Evolutionary conservation across 2,113 vertebrate species (phyloP).

Genomic region (Scomber scombrus): DNA sequence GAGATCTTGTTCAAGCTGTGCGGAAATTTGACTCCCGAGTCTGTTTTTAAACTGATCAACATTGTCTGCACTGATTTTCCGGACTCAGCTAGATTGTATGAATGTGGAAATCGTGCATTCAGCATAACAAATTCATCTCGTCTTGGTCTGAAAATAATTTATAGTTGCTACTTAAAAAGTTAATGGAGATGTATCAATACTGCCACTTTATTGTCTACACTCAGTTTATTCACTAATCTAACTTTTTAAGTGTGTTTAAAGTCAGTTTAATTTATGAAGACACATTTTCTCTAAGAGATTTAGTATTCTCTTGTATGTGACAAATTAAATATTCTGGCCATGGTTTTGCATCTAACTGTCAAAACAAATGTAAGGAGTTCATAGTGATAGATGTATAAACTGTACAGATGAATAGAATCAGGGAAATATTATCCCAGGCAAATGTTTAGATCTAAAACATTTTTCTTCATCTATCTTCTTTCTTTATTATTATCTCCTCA

Average conservation of each 20-base stretch:
- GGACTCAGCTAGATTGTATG: conserved; percentile 7
- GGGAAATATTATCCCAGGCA: not conserved
- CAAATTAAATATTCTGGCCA: no score
- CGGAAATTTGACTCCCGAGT: conserved; percentile 27
- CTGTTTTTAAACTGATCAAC: conserved; percentile 15
- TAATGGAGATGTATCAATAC: no score
- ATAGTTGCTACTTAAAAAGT: no score
- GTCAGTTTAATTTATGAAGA: no score
- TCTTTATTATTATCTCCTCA: no score
- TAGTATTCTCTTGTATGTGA: no score
- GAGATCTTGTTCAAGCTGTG: conserved; percentile 3
- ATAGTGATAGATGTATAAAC: not conserved
- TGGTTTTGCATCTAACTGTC: not conserved
- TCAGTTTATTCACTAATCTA: no score
- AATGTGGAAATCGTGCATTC: conserved; percentile 23
- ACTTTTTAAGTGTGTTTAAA: no score
- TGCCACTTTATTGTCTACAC: no score
- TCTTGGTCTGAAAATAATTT: not conserved
- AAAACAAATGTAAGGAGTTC: not conserved
- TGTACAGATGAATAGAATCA: not conserved
- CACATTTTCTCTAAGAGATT: no score
- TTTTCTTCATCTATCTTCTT: no score
- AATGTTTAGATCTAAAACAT: no score
- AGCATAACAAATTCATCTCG: not conserved
- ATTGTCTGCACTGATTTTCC: conserved; percentile 17